phyloP scores from a whole-genome alignment of 2,888 invertebrate genomes.

The Tethea ocularis region DNA sequence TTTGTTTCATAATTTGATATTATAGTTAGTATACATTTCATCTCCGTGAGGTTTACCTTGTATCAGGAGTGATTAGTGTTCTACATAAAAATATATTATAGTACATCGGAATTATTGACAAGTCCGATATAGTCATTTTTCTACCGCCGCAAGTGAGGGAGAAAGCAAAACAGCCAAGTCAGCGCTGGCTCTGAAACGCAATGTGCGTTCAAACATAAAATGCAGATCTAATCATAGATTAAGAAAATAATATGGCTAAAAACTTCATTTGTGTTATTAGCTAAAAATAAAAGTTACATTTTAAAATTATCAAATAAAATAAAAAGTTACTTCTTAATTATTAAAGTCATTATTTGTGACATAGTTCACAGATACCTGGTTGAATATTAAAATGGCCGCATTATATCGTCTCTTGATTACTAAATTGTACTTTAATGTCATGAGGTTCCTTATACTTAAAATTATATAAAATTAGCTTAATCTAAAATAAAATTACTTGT shows the following conservation, averaged over 20 bases:
- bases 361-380: background rate
- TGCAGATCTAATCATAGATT: constrained; percentile 7
- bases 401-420: background rate
- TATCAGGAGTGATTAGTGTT: no score
- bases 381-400: background rate
- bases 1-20: no score
- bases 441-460: background rate
- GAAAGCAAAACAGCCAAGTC: no score
- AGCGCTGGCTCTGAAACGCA: no score
- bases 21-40: no score
- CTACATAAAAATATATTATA: no score
- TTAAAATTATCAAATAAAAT: no score
- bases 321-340: no score
- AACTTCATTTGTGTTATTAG: background rate
- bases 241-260: background rate
- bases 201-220: background rate
- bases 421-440: background rate
- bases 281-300: background rate
- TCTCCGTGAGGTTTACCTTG: no score
- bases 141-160: no score
- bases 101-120: background rate
- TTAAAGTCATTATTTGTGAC: background rate
- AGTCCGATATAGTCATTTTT: no score
- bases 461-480: background rate
- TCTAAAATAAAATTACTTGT: background rate